These are phyloP conservation scores for Olivierus martensii DNA, from an alignment of 1,140 invertebrate species.

Conservation along the genomic window DNA sequence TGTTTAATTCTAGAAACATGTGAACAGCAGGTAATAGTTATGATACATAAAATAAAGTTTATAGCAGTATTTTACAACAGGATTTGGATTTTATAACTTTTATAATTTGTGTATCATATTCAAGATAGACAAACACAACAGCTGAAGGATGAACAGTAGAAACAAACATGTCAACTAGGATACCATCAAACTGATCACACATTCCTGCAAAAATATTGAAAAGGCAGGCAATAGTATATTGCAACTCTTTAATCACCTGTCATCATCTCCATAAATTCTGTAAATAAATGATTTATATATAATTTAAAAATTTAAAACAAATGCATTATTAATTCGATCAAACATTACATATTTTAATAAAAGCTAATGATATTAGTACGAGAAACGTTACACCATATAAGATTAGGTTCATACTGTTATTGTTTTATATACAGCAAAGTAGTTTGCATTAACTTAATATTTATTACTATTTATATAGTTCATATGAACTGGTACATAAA, in stretches of 20 bases:
- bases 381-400: no score
- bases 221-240: neutral
- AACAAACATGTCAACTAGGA: neutral
- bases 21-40: neutral
- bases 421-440: no score
- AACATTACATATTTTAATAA: no score
- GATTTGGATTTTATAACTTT: neutral
- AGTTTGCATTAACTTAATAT: no score
- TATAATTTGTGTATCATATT: neutral
- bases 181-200: neutral
- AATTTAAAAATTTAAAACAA: neutral
- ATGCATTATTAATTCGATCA: neutral
- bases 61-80: neutral
- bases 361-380: no score
- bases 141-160: neutral
- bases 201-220: neutral
- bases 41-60: neutral
- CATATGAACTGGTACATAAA: no score
- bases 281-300: constrained; percentile 29
- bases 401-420: no score
- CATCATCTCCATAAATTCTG: constrained; percentile 95
- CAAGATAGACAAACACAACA: neutral
- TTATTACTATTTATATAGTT: no score
- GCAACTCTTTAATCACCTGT: constrained; percentile 58
- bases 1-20: neutral